Base-by-base conservation (phyloP, 2,797 vertebrate species). In the Heliangelus exortis region DNA sequence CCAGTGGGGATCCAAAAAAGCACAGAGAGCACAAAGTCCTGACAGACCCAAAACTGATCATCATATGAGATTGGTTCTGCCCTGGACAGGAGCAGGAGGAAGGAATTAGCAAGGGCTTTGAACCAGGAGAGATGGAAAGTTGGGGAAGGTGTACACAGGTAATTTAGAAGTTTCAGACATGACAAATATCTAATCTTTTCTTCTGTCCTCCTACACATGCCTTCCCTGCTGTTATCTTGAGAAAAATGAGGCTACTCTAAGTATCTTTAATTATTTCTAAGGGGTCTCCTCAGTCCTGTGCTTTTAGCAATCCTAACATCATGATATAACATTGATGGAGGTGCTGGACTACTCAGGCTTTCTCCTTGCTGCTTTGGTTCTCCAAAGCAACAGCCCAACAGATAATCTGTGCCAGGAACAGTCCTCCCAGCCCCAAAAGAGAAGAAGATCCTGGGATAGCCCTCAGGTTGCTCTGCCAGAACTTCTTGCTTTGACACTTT, bases 181-280 rank as follows among this genome's bases (percentile, higher is more conserved):
- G 62, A 62, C 36, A 79, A 62, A 39, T n/a, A 28, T 21, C 65
- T 87, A 74, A 83, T 55, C 36, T 91, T 76, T 33, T 33, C 54
- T 80, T 89, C 84, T 94, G 72, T 75, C 39, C 0, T 95, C 79
- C 82, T 75, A 58, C 62, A 74, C 36, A 39, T 59, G 65, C 50
- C 57, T 89, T 84, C 43, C 54, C 66, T 72, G 82, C 22, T 77
- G 47, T 85, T 92, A 22, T 9, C 72, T 57, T 88, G 54, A 78
- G 87, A 87, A 92, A 84, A 91, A 78, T 39, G 43, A 90, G 73
- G 48, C 43, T 69, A 28, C 43, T 48, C 12, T 25, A 57, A 87
- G 57, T 71, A 78, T 29, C 47, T 63, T 57, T 57, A 54, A 36
- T 48, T 68, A 55, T 67, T 81, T 81, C 57, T 43, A 12, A 92